phyloP scores from a whole-genome alignment of 2,113 vertebrate species.

The Dascyllus trimaculatus region DNA sequence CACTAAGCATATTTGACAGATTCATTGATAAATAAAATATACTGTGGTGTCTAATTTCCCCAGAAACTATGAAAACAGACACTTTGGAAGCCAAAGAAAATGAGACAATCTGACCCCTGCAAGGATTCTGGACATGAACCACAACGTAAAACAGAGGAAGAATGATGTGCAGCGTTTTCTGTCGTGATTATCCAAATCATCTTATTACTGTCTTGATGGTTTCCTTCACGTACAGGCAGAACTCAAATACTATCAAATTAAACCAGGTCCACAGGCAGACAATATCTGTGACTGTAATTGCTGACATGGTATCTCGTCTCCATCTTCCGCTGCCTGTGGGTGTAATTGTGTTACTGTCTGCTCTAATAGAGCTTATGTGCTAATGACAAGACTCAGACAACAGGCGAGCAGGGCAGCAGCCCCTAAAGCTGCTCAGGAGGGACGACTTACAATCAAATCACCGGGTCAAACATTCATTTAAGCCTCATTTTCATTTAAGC shows the following conservation, averaged over 20 bases:
- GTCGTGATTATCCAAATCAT: slow-evolving; percentile 19
- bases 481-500: neutral
- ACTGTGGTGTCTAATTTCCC: too few species aligned
- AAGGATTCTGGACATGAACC: neutral
- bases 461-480: neutral
- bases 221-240: slow-evolving; percentile 14
- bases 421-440: slow-evolving; percentile 18
- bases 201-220: slow-evolving; percentile 17
- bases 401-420: slow-evolving; percentile 15
- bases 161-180: too few species aligned
- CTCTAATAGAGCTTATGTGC: slow-evolving; percentile 41
- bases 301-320: slow-evolving; percentile 45
- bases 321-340: slow-evolving; percentile 52
- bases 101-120: neutral
- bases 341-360: slow-evolving; percentile 66
- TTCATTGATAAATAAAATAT: too few species aligned
- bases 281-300: slow-evolving; percentile 31
- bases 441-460: slow-evolving; percentile 27
- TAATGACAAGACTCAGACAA: slow-evolving; percentile 53
- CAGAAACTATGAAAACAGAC: neutral
- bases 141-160: neutral
- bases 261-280: slow-evolving; percentile 14
- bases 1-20: too few species aligned
- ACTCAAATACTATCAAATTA: slow-evolving; percentile 28
- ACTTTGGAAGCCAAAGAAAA: neutral